Evolutionary conservation across 2,888 invertebrate genomes (phyloP), one percentile per base, ranked within the genome.

Genomic region (Agonopterix heracliana): DNA sequence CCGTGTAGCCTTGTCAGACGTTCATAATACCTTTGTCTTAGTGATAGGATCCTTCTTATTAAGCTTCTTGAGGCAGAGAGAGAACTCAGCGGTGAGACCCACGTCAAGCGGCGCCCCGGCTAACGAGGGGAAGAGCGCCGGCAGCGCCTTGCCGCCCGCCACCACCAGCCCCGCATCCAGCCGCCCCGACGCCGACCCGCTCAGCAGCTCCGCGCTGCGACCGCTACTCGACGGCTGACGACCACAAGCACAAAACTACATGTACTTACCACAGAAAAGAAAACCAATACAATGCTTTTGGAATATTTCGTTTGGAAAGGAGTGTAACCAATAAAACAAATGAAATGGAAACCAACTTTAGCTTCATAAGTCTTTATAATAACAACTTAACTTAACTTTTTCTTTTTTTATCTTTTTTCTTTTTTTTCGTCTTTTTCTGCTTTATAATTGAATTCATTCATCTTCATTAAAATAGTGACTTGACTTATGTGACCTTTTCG

Each of bases 41-140:
- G 98, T 98, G 2, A 94, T 93, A 0, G 94, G 91, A 88, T 98
- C 97, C 72, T 96, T 97, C 74, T 98, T 98, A 48, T 92, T 92
- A 78, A 98, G 92, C 78, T 97, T 97, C 61, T 96, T 94, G 49
- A 98, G 84, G 45, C 94, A 92, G 45, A 97, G 77, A 57, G 95
- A 93, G 65, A 95, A 93, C 68, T 93, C 93, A 0, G 92, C 87
- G 67, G 93, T 93, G 1, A 96, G 79, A 51, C 93, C 92, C n/a
- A 92, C 79, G 47, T 94, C 93, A 87, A 38, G 85, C 60, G 59
- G 61, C 75, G n/a, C n/a, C 57, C 61, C 76, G 52, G 64, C 80
- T 49, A 71, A 74, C 0, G 78, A 68, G 0, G 82, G 78, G 54
- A 87, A 85, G 41, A 85, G 52, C 1, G 74, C 68, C 0, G 78